These are phyloP conservation scores for Proteles cristata DNA, from an alignment of 2,113 vertebrate species.

Conservation along the genomic window DNA sequence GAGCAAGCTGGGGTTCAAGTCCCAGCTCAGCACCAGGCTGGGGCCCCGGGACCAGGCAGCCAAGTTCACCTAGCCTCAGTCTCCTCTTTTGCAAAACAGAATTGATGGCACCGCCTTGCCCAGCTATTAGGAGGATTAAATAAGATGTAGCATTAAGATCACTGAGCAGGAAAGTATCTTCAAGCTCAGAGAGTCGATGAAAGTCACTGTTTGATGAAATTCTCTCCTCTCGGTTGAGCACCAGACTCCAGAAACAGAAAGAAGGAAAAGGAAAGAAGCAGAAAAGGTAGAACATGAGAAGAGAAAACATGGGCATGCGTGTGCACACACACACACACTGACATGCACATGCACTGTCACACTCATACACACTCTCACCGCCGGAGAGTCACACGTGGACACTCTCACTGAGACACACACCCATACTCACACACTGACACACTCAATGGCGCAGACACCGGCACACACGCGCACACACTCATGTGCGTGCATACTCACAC, in stretches of 20 bases:
- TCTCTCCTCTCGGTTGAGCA: background rate
- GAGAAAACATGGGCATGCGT: background rate
- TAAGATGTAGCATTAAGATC: rapidly evolving
- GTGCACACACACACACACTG: background rate
- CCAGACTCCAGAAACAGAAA: background rate
- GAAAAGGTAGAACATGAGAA: background rate
- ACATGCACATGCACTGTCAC: background rate
- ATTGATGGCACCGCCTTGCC: background rate
- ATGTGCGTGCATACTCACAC: too few relatives aligned
- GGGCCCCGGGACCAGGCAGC: background rate
- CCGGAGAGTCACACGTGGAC: background rate
- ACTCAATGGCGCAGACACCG: background rate
- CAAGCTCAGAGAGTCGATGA: background rate
- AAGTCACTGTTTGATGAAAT: too few relatives aligned
- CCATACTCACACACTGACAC: background rate
- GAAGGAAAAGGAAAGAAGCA: background rate
- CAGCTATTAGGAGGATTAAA: too few relatives aligned
- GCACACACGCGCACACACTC: too few relatives aligned
- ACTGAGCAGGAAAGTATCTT: rapidly evolving
- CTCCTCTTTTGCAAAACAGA: background rate
- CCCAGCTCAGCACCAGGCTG: background rate
- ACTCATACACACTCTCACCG: background rate
- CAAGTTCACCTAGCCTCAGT: background rate
- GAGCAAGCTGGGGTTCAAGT: background rate
- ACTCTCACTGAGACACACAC: background rate